These are phyloP conservation scores for Halcyon leucocephala DNA, from an alignment of 2,797 vertebrate genomes.

Conservation along the genomic window DNA sequence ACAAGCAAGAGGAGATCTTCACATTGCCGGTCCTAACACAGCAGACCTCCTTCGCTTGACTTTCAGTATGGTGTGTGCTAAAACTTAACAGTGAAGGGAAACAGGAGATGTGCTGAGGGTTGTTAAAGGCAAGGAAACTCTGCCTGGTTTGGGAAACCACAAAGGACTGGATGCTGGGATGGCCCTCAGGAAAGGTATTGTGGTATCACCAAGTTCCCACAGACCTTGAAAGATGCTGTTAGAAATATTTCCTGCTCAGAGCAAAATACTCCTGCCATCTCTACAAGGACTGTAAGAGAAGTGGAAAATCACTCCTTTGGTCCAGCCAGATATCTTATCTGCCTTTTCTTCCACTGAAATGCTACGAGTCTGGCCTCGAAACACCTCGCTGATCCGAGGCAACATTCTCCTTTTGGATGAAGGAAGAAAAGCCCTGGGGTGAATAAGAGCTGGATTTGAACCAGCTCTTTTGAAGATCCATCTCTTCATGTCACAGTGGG, in stretches of 20 bases:
- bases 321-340: background rate
- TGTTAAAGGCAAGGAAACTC: background rate
- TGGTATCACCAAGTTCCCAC: background rate
- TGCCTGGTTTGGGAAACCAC: background rate
- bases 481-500: constrained; percentile 34
- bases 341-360: background rate
- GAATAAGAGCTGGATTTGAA: constrained; percentile 13
- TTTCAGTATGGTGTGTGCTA: background rate
- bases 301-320: background rate
- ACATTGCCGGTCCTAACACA: fast-evolving
- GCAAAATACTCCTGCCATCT: background rate
- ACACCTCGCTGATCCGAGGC: background rate
- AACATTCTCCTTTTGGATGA: background rate
- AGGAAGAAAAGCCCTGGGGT: background rate
- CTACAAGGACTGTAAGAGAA: background rate
- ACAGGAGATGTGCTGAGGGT: background rate
- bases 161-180: fast-evolving
- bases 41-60: fast-evolving
- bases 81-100: background rate
- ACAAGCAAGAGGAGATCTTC: background rate
- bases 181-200: background rate
- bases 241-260: background rate
- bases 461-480: constrained; percentile 29
- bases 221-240: background rate
- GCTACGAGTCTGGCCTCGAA: background rate